Evolutionary conservation across 2,888 invertebrate species (phyloP).

Genomic region (Eurytoma adleriae): DNA sequence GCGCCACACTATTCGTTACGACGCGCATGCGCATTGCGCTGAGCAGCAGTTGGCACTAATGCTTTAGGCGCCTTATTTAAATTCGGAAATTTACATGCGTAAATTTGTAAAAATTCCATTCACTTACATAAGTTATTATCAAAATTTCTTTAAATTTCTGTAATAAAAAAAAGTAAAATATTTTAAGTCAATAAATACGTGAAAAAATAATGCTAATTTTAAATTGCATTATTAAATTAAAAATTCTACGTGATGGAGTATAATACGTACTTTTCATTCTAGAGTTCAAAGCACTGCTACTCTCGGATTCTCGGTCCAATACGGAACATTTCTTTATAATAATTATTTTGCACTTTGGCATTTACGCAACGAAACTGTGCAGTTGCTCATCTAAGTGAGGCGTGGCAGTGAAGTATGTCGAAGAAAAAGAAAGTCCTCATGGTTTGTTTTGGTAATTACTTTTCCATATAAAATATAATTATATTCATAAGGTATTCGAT

Average conservation of each 20-base stretch:
- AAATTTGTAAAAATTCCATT: too few species aligned
- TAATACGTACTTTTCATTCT: too few species aligned
- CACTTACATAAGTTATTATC: too few species aligned
- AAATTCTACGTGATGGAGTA: too few species aligned
- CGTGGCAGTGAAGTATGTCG: conserved; percentile 54
- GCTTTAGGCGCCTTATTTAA: conserved; percentile 6
- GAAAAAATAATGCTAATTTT: too few species aligned
- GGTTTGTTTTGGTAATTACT: conserved; percentile 66
- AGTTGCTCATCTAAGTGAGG: neutral
- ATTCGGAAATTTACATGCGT: neutral
- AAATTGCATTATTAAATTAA: too few species aligned
- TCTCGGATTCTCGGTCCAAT: too few species aligned
- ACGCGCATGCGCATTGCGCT: conserved; percentile 22
- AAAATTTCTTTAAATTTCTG: neutral
- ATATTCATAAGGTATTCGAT: too few species aligned
- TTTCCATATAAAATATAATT: neutral
- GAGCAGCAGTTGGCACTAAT: neutral
- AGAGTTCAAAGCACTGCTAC: too few species aligned
- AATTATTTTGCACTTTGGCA: neutral
- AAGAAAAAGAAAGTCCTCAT: conserved; percentile 66
- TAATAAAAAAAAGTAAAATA: neutral
- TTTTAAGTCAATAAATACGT: too few species aligned
- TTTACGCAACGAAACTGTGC: neutral
- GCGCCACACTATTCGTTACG: neutral
- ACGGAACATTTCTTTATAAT: too few species aligned